Evolutionary conservation across 2,888 invertebrate species (phyloP).

Genomic region (Chorisops tibialis): DNA sequence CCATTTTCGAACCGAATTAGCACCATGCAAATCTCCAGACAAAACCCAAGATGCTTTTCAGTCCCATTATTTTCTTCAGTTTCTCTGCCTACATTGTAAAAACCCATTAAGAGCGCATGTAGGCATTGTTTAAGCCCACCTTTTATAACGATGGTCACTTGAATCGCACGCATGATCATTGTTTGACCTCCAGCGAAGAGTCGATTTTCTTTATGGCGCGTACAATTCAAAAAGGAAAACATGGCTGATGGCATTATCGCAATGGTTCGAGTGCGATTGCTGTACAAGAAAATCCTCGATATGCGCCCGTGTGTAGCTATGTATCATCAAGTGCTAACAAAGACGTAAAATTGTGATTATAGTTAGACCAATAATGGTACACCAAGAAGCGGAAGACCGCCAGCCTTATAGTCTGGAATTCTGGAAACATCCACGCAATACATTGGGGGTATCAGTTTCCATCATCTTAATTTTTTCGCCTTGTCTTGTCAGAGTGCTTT

Average conservation of each 20-base stretch:
- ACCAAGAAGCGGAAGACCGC: slow-evolving; percentile 25
- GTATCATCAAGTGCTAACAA: slow-evolving; percentile 16
- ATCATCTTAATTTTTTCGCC: slow-evolving; percentile 1
- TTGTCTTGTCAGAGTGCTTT: slow-evolving; percentile 14
- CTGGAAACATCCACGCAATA: slow-evolving; percentile 9
- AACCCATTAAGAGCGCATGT: too few species aligned
- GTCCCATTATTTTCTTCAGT: too few species aligned
- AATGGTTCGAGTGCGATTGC: not conserved
- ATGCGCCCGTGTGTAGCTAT: not conserved
- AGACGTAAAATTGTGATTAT: slow-evolving; percentile 17
- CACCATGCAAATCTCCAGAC: too few species aligned
- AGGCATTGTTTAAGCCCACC: too few species aligned
- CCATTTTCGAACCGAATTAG: too few species aligned
- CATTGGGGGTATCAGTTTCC: not conserved
- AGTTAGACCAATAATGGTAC: slow-evolving; percentile 10
- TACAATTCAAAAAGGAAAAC: not conserved
- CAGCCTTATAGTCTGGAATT: slow-evolving; percentile 13
- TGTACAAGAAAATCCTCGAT: not conserved
- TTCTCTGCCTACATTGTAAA: too few species aligned
- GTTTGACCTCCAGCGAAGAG: slow-evolving; percentile 11
- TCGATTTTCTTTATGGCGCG: slow-evolving; percentile 10
- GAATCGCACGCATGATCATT: too few species aligned
- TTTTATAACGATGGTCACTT: too few species aligned
- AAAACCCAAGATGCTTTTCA: not conserved
- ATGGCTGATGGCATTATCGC: not conserved